Base-by-base conservation (phyloP, 2,113 vertebrate species). In the Lophochroa leadbeateri region DNA sequence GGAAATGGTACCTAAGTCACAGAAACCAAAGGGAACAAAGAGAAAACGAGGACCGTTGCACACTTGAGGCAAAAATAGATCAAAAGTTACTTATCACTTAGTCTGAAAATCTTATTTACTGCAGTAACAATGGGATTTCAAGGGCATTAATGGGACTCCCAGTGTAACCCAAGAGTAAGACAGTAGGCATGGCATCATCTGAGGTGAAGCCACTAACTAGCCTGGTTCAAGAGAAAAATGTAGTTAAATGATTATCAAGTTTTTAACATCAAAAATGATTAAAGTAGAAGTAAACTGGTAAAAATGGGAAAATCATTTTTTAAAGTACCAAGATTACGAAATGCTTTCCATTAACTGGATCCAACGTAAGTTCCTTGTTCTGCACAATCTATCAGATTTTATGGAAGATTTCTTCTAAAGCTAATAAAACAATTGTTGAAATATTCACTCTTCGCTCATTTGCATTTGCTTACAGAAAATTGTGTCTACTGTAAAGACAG, bases 401-500 rank as follows among this genome's bases (percentile, higher is more conserved):
- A 58, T 86, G 86, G 58, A 71, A 86, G 41, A 81, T 89, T 86
- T 86, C 69, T 94, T 86, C 72, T 52, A 44, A 92, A 67, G 86
- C 72, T 86, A 84, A 94, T 57, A 91, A 89, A 92, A 74, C 20
- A 15, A 78, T 74, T 84, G 84, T 74, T 33, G 11, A 95, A 89
- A 88, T 53, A 88, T 47, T 94, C 87, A 88, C 58, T 95, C 68
- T 80, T 82, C 69, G 41, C 87, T 96, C 64, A 91, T 94, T 96
- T 92, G 89, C 93, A 96, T 95, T 97, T 95, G 83, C 81, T 95
- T 96, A 91, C 72, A 69, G 91, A 86, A 91, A 91, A 96, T 82
- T 96, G 67, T 94, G 50, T 92, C 93, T 96, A 70, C 89, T 86
- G 55, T 86, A 92, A 94, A 92, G 92, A 75, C 47, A 97, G 92